A percentile compares a stretch with the other conserved stretches of the same genome.
Conservation (phyloP, 2,797 vertebrate species). For the Acrossocheilus wenchowensis region DNA sequence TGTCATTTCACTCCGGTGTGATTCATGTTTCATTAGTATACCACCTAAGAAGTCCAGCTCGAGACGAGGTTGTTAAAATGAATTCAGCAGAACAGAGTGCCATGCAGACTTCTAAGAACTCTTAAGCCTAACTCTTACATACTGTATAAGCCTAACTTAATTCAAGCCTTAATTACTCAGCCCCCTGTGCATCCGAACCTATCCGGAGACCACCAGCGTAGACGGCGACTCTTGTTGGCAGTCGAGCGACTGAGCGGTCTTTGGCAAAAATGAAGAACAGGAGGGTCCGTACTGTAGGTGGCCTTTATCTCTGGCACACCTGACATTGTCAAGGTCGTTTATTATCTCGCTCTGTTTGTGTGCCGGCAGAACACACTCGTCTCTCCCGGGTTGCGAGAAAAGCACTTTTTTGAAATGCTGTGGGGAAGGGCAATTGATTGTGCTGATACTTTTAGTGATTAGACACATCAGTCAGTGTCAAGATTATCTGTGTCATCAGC, state of each 20-base stretch:
- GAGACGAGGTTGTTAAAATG: conserved; percentile 18
- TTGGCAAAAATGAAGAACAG: conserved; percentile 40
- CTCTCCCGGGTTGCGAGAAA: conserved; percentile 29
- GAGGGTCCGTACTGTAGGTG: conserved; percentile 39
- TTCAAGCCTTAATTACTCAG: conserved; percentile 20
- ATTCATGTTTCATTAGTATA: conserved; percentile 55
- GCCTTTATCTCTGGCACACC: conserved; percentile 40
- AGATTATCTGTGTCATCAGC: conserved; percentile 82
- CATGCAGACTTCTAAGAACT: conserved; percentile 13
- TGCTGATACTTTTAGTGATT: conserved; percentile 81
- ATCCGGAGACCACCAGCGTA: background rate
- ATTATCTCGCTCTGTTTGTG: conserved; percentile 28
- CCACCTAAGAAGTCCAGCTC: conserved; percentile 28
- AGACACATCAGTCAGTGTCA: conserved; percentile 85
- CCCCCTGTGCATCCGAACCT: background rate
- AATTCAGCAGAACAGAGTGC: conserved; percentile 37
- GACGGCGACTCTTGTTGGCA: background rate
- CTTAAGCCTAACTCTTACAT: background rate
- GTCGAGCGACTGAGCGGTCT: conserved; percentile 7
- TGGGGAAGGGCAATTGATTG: conserved; percentile 79
- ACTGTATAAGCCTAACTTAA: background rate
- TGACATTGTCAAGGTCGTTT: conserved; percentile 52
- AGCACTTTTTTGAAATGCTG: conserved; percentile 55
- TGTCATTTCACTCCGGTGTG: conserved; percentile 54
- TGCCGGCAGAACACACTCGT: conserved; percentile 20